A percentile compares a stretch with the other conserved stretches of the same genome.
These are phyloP conservation scores for Propithecus coquereli DNA, from an alignment of 2,113 vertebrate species.

Conservation along the genomic window DNA sequence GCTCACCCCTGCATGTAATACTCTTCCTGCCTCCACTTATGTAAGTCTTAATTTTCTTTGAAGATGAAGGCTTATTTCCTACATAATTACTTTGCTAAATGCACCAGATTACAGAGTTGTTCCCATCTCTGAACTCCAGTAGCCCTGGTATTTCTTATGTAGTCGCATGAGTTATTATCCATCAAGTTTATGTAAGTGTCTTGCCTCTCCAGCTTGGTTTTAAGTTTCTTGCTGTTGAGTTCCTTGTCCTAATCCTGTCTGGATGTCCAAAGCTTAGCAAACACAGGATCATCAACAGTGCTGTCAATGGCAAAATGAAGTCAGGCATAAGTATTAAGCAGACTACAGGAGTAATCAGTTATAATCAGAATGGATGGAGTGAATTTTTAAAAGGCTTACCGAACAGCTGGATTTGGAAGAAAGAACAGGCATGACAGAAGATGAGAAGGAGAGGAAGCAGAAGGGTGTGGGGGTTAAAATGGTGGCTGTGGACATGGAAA, in stretches of 20 bases:
- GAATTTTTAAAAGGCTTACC: background rate
- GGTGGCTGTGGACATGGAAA: background rate
- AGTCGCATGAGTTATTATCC: background rate
- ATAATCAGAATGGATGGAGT: background rate
- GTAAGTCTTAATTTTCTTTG: background rate
- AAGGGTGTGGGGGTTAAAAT: constrained; percentile 4
- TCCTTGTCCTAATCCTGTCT: background rate
- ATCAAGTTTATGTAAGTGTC: background rate
- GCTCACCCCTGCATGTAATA: background rate
- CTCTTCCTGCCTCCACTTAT: background rate
- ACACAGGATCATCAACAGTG: background rate
- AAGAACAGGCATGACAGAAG: background rate
- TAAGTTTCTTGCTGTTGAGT: background rate
- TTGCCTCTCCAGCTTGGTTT: background rate
- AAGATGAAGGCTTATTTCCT: background rate
- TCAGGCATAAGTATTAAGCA: background rate
- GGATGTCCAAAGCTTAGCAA: background rate
- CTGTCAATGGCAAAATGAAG: background rate
- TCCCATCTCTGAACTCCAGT: background rate
- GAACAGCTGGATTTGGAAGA: background rate
- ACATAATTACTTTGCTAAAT: constrained; percentile 9
- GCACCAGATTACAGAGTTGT: background rate
- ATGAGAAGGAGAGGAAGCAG: background rate
- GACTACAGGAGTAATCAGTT: background rate
- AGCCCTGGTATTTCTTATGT: background rate